phyloP scores from a whole-genome alignment of 2,797 vertebrate species.

The Champsocephalus gunnari region DNA sequence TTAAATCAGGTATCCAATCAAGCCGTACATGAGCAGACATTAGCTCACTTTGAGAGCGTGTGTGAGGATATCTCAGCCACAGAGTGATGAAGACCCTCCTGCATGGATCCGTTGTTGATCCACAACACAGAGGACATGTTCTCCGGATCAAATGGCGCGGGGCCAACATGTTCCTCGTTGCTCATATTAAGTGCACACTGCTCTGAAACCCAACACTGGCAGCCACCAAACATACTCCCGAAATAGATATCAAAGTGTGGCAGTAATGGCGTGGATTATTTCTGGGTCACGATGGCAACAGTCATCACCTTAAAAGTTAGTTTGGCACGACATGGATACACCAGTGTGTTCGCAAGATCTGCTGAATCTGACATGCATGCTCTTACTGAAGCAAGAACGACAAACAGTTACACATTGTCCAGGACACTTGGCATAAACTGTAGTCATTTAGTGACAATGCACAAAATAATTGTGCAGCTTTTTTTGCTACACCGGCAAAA shows the following conservation, averaged over 20 bases:
- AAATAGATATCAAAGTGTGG: slow-evolving; percentile 44
- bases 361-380: background rate
- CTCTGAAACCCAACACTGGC: slow-evolving; percentile 22
- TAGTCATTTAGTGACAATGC: background rate
- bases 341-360: background rate
- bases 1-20: background rate
- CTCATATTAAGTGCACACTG: slow-evolving; percentile 1
- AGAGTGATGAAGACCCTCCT: background rate
- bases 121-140: slow-evolving; percentile 6
- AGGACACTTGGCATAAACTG: background rate
- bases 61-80: background rate
- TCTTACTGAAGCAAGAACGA: background rate
- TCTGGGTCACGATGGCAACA: slow-evolving; percentile 6
- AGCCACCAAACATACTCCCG: slow-evolving; percentile 25
- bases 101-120: background rate
- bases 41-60: background rate
- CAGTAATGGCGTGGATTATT: slow-evolving; percentile 29
- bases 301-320: slow-evolving; percentile 4
- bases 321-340: background rate
- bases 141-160: background rate
- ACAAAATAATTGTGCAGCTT: too few relatives aligned
- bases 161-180: slow-evolving; percentile 3
- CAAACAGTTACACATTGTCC: background rate
- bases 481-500: too few relatives aligned
- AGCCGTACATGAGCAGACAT: slow-evolving; percentile 3